Base-by-base conservation (phyloP, 2,797 vertebrate genomes). In the Buceros bicornis region DNA sequence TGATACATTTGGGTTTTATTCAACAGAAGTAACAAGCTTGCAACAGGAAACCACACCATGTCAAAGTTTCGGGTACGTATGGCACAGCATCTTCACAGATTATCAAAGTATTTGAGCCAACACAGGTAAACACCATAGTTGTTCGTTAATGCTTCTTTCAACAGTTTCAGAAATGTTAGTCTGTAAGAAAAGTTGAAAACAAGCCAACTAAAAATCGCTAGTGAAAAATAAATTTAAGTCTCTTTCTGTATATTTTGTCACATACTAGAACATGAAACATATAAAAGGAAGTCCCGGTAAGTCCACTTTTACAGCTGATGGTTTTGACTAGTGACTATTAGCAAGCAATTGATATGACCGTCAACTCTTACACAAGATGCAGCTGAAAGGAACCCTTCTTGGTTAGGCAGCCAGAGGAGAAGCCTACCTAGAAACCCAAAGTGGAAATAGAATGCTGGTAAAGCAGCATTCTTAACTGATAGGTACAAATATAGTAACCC, bases 391-490 rank as follows among this genome's bases (percentile, higher is more conserved):
- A 86, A 58, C 26, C 81, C 13, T 78, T 85, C 74, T 87, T 90
- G n/a, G 24, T 90, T 80, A 67, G 53, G 29, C 35, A 85, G 31
- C 71, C 62, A 67, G 64, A 87, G 31, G 15, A 81, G 33, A 94
- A 71, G 47, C 33, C 40, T 95, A 71, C 57, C 71, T 78, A 45
- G 74, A 92, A 95, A 90, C 40, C 40, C 48, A 87, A 89, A 64
- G 24, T 53, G 35, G 90, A 94, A 90, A 95, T 61, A 95, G 33
- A 89, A 54, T 82, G 91, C 66, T 91, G 48, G 66, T 91, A 81
- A 82, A 95, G 56, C 73, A 91, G 60, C 87, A 84, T 82, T 90
- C 81, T 70, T 82, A 89, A 89, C 20, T 43, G 67, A 51, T 31
- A 79, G 37, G 13, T 74, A 71, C 82, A 93, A 90, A 93, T 82